Conservation (phyloP, 2,797 vertebrate genomes). For the Periophthalmus magnuspinnatus region DNA sequence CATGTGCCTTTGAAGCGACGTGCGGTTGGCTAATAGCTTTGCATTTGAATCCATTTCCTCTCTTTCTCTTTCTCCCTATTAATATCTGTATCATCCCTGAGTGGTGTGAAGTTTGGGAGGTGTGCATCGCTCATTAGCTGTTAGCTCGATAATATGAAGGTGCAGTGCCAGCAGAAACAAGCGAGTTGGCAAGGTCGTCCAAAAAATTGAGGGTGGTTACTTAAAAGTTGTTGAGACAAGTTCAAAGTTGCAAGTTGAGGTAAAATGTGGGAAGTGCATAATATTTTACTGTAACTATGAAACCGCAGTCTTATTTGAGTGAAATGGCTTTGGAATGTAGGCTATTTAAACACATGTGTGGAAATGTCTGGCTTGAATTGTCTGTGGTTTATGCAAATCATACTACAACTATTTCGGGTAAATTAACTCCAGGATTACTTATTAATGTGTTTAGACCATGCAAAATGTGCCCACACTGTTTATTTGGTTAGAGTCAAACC, state of each 20-base stretch:
- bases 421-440: slow-evolving; percentile 17
- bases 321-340: slow-evolving; percentile 26
- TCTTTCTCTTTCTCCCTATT: slow-evolving; percentile 54
- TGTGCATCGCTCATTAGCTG: slow-evolving; percentile 60
- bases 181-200: slow-evolving; percentile 44
- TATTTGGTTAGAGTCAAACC: neutral
- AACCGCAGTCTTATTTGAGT: neutral
- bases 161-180: slow-evolving; percentile 50
- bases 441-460: slow-evolving; percentile 33
- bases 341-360: slow-evolving; percentile 9
- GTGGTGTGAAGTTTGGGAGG: slow-evolving; percentile 57
- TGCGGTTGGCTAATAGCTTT: slow-evolving; percentile 56
- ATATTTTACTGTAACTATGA: neutral
- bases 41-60: slow-evolving; percentile 66
- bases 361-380: slow-evolving; percentile 7
- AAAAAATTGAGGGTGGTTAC: neutral
- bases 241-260: neutral
- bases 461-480: neutral
- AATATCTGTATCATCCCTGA: slow-evolving; percentile 66
- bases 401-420: slow-evolving; percentile 23
- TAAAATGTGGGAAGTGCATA: neutral
- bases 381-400: slow-evolving; percentile 24
- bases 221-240: neutral
- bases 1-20: slow-evolving; percentile 58
- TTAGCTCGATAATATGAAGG: slow-evolving; percentile 43